phyloP scores from a whole-genome alignment of 2,797 vertebrate species.

The Falco naumanni region DNA sequence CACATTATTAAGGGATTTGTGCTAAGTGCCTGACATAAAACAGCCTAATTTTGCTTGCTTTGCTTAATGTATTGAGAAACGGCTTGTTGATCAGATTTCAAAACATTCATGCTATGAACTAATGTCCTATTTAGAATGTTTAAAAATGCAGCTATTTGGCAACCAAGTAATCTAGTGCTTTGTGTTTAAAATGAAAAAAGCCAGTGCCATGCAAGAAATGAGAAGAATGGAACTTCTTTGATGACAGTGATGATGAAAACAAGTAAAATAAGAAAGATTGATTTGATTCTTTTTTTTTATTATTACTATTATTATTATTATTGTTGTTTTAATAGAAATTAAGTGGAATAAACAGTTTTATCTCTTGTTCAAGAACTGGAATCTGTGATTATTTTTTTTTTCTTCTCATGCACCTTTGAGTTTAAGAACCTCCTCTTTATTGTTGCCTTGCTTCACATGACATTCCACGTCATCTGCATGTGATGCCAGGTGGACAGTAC shows the following conservation, averaged over 20 bases:
- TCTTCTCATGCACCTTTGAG: not conserved
- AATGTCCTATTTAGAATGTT: slow-evolving; percentile 73
- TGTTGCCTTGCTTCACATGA: not conserved
- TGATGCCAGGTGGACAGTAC: not conserved
- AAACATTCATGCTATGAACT: slow-evolving; percentile 76
- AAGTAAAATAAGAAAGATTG: not conserved
- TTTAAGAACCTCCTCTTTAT: not conserved
- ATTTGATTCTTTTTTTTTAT: not conserved
- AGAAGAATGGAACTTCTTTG: not conserved
- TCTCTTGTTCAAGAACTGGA: not conserved
- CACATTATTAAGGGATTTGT: slow-evolving; percentile 82
- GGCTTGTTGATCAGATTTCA: slow-evolving; percentile 78
- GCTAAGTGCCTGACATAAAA: slow-evolving; percentile 81
- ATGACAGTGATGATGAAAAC: not conserved
- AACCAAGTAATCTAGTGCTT: not conserved
- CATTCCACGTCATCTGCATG: not conserved
- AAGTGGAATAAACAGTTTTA: not conserved
- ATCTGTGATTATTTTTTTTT: not conserved
- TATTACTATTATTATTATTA: too few species aligned
- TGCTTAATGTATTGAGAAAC: slow-evolving; percentile 79
- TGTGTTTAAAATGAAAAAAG: not conserved
- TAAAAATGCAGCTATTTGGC: slow-evolving; percentile 61
- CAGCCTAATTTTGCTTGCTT: slow-evolving; percentile 81
- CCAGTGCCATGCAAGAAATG: not conserved
- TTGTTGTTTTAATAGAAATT: not conserved